Base-by-base conservation (phyloP, 2,113 vertebrate species). In the Paracanthobrama guichenoti region DNA sequence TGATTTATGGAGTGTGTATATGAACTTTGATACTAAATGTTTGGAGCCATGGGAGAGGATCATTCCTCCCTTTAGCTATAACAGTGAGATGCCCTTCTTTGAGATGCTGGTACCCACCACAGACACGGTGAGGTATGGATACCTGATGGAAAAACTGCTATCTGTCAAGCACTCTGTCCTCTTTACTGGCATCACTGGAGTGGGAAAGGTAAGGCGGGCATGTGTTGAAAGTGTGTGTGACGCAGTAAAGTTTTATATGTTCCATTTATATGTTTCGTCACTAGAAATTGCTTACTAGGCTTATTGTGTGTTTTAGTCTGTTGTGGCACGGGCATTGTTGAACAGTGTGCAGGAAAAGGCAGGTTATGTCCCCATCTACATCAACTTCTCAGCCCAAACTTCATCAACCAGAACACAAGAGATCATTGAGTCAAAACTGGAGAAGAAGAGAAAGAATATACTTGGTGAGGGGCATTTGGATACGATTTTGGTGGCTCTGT, bases 91-190 rank as follows among this genome's bases (percentile, higher is more conserved):
- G 11, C 95, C 96, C 0, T 97, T 97, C 90, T 97, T 96, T 85
- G 95, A 97, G 88, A 96, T 95, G 94, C 91, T 97, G 82, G 96
- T 97, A 48, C 96, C 96, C 83, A 97, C 96, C 46, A 91, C 90
- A 1, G 96, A 97, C 89, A 97, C 96, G 0, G 95, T 97, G 67
- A 94, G 96, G 39, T 97, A 93, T 10, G 96, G 96, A 26, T 97
- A 96, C 87, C 91, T 97, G 59, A 95, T 97, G 96, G 95, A 97
- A 87, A 96, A 96, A 78, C 91, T 97, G 22, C 90, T 97, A 0
- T 95, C 95, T 0, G 95, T 97, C 76, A 91, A 24, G 4, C 95
- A 92, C 60, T 96, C 96, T 0, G 95, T 97, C 9, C 84, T 97
- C 35, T 95, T 96, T 85, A 97, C 96, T 0, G 96, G 96, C 24